A percentile compares a stretch with the other conserved stretches of the same genome.
These are phyloP conservation scores for Cybosia mesomella DNA, from an alignment of 2,888 invertebrate genomes.

Conservation along the genomic window DNA sequence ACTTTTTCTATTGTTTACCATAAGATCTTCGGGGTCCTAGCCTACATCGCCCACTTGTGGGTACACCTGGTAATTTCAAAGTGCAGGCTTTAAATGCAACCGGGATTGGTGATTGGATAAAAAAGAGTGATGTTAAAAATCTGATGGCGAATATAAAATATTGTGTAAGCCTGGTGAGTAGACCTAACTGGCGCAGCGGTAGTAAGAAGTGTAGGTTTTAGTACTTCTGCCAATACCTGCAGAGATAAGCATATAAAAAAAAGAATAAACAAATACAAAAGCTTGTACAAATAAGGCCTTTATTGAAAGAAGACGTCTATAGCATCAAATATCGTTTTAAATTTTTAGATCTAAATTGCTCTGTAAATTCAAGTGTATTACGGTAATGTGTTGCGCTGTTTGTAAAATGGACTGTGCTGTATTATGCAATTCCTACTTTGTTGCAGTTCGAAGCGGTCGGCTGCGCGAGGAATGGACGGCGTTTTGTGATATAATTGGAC, in stretches of 20 bases:
- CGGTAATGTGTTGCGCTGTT: not conserved
- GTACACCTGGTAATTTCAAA: too few relatives aligned
- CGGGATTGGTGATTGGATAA: not conserved
- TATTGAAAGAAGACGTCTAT: not conserved
- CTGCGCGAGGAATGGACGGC: slow-evolving; percentile 70
- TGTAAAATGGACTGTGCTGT: not conserved
- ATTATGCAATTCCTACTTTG: slow-evolving; percentile 52
- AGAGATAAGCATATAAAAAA: not conserved
- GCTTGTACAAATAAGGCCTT: not conserved
- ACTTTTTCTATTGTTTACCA: too few relatives aligned
- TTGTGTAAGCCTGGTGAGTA: too few relatives aligned
- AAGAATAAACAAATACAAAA: too few relatives aligned
- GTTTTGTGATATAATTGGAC: slow-evolving; percentile 83
- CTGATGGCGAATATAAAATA: not conserved
- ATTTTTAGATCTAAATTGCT: not conserved
- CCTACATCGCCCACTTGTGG: too few relatives aligned
- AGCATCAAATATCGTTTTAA: not conserved
- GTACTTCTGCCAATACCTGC: too few relatives aligned
- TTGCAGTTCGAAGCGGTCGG: slow-evolving; percentile 82
- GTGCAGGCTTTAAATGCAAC: not conserved
- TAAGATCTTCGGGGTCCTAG: too few relatives aligned
- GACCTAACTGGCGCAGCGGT: not conserved
- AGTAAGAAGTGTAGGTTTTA: too few relatives aligned
- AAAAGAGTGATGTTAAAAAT: not conserved
- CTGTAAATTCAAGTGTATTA: not conserved